phyloP scores from a whole-genome alignment of 2,113 vertebrate genomes.

The Chionodraco myersi region DNA sequence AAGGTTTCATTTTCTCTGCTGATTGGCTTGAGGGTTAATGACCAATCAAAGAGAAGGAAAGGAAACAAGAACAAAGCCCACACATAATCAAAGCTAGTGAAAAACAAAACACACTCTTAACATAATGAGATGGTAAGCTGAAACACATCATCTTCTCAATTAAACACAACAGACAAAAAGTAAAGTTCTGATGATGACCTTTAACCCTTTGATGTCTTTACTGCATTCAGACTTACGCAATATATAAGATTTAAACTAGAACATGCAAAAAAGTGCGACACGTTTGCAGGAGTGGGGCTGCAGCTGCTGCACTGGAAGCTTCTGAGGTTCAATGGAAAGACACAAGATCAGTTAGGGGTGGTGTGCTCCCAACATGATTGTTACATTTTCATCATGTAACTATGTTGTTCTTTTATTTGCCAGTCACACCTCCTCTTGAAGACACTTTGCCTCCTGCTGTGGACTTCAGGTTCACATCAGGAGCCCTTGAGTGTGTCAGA shows the following conservation, averaged over 20 bases:
- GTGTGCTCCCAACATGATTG: background rate
- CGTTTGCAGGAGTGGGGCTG: background rate
- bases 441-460: no score
- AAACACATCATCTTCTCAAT: slow-evolving; percentile 49
- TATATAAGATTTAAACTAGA: slow-evolving; percentile 4
- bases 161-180: slow-evolving; percentile 26
- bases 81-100: slow-evolving; percentile 45
- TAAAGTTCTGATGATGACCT: slow-evolving; percentile 21
- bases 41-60: slow-evolving; percentile 53
- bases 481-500: no score
- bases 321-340: background rate
- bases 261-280: slow-evolving; percentile 30
- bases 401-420: no score
- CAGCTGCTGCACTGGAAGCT: background rate
- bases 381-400: no score
- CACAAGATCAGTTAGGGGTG: background rate
- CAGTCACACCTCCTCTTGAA: no score
- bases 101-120: slow-evolving; percentile 21
- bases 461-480: no score
- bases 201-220: slow-evolving; percentile 9
- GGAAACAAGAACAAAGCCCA: slow-evolving; percentile 40
- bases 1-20: slow-evolving; percentile 31
- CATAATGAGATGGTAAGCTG: slow-evolving; percentile 36
- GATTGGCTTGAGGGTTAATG: slow-evolving; percentile 61
- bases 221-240: background rate